Evolutionary conservation across 1,140 invertebrate species (phyloP).

Genomic region (Zaprionus camerounensis): DNA sequence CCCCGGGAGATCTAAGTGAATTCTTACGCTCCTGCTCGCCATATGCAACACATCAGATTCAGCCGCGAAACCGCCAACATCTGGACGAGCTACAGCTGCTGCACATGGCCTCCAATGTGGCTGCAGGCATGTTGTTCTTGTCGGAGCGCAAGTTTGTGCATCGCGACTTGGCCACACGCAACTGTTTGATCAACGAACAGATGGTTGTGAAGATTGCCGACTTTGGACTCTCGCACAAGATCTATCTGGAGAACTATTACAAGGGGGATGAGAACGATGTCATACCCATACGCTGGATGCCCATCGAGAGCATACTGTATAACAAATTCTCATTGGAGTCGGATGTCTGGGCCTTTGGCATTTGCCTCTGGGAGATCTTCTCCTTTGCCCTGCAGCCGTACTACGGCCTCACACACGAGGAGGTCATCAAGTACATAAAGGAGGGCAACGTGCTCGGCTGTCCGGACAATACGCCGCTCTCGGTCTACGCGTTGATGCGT

Average conservation of each 20-base stretch:
- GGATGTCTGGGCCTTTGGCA: conserved; percentile 97
- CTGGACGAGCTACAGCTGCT: conserved; percentile 92
- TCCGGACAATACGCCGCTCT: conserved; percentile 95
- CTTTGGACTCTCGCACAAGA: conserved; percentile 96
- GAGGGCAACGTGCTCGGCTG: conserved; percentile 94
- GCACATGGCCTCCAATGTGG: conserved; percentile 93
- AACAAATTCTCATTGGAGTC: conserved; percentile 97
- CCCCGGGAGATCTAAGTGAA: conserved; percentile 96
- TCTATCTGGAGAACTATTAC: conserved; percentile 96
- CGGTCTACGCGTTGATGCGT: conserved; percentile 96
- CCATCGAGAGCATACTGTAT: conserved; percentile 96
- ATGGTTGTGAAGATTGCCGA: conserved; percentile 99
- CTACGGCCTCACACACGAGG: conserved; percentile 97
- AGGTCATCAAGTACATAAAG: conserved; percentile 96
- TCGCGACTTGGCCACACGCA: conserved; percentile 96
- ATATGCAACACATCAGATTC: conserved; percentile 85
- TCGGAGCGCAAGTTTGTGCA: conserved; percentile 98
- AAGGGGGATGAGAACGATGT: conserved; percentile 97
- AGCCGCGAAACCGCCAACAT: conserved; percentile 85
- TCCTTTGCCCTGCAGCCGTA: conserved; percentile 97
- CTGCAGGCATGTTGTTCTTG: conserved; percentile 97
- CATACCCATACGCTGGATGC: conserved; percentile 98
- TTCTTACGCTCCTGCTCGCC: conserved; percentile 90
- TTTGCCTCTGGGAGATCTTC: conserved; percentile 97
- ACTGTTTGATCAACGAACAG: conserved; percentile 96